Evolutionary conservation across 2,797 vertebrate species (phyloP).

Genomic region (Myotis pilosus): DNA sequence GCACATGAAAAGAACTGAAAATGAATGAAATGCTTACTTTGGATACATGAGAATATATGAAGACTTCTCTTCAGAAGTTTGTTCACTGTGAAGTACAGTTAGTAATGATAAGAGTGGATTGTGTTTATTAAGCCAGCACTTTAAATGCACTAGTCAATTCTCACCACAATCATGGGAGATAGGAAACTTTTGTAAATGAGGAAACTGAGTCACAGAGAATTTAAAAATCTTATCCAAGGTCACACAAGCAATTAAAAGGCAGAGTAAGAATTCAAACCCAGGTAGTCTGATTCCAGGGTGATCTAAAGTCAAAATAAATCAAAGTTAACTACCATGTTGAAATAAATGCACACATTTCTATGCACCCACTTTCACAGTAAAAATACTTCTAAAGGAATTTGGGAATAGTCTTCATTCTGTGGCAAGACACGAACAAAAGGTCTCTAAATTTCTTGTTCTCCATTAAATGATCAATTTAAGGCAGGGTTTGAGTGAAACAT

Average conservation of each 20-base stretch:
- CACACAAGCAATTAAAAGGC: neutral
- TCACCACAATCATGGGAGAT: neutral
- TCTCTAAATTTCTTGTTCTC: neutral
- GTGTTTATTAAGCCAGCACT: neutral
- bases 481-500: neutral
- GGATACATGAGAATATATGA: neutral
- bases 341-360: neutral
- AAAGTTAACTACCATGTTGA: neutral
- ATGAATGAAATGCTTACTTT: constrained; percentile 64
- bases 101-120: neutral
- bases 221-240: neutral
- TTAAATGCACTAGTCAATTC: neutral
- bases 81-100: neutral
- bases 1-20: constrained; percentile 46
- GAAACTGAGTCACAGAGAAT: neutral
- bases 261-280: neutral
- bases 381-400: constrained; percentile 39
- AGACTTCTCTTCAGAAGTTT: neutral
- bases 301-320: neutral
- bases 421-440: neutral
- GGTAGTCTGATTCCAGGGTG: neutral
- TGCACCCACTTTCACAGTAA: neutral
- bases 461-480: constrained; percentile 12
- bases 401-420: neutral
- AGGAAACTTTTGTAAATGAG: neutral